Conservation (phyloP, 2,888 invertebrate genomes). For the Cephus pygmeus region DNA sequence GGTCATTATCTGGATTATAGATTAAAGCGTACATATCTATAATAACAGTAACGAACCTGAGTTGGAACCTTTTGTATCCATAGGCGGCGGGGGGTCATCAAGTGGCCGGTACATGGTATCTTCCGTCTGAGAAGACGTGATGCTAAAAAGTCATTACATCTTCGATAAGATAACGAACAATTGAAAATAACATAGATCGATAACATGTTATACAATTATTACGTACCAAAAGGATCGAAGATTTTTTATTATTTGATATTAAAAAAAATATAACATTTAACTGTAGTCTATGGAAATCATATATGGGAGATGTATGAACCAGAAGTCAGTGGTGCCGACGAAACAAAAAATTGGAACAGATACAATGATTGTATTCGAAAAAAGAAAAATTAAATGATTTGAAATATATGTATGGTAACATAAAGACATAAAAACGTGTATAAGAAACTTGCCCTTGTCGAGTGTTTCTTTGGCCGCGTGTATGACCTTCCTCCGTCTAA, state of each 20-base stretch:
- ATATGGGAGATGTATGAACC: neutral
- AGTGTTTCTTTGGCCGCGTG: slow-evolving; percentile 71
- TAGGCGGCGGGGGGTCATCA: slow-evolving; percentile 86
- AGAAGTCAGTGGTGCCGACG: neutral
- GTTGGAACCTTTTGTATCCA: slow-evolving; percentile 90
- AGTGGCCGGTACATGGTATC: slow-evolving; percentile 87
- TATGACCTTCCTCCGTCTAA: slow-evolving; percentile 69
- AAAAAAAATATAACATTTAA: neutral
- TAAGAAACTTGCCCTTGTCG: slow-evolving; percentile 68
- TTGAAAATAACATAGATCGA: neutral
- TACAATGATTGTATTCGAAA: neutral
- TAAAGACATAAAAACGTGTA: neutral
- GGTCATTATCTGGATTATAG: neutral
- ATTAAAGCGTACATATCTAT: neutral
- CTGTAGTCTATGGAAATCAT: neutral
- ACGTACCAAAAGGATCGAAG: neutral
- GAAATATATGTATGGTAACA: neutral
- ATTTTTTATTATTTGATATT: neutral
- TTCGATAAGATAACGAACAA: neutral
- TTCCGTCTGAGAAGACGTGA: slow-evolving; percentile 84
- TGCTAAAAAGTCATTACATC: slow-evolving; percentile 67
- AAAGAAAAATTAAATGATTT: neutral
- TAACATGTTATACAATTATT: neutral
- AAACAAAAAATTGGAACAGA: neutral
- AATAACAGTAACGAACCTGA: slow-evolving; percentile 57